A percentile compares a stretch with the other conserved stretches of the same genome.
These are phyloP conservation scores for Edolisoma coerulescens DNA, from an alignment of 2,113 vertebrate species.

Conservation along the genomic window DNA sequence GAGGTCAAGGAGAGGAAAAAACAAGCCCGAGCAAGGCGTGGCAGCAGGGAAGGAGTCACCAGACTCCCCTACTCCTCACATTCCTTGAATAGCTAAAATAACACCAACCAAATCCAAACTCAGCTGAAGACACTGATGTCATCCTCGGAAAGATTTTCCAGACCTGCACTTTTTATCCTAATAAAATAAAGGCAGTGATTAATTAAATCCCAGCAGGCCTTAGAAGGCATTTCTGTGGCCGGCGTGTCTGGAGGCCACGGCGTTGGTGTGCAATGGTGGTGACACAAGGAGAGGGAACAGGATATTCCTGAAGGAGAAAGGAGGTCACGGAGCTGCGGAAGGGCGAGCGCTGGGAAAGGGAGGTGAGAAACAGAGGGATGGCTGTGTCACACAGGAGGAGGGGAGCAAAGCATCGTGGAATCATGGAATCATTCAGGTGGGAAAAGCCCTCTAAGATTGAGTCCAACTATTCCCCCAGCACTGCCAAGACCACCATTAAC, in stretches of 20 bases:
- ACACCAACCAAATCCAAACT: conserved; percentile 20
- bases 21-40: not conserved
- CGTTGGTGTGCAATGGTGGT: not conserved
- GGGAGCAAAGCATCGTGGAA: rapidly evolving
- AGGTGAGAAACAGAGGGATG: not conserved
- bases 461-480: not conserved
- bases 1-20: conserved; percentile 14
- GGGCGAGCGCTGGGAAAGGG: not conserved
- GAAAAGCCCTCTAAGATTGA: not conserved
- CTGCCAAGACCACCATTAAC: not conserved
- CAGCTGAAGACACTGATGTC: conserved; percentile 38
- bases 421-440: not conserved
- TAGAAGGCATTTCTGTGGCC: not conserved
- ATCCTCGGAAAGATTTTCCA: conserved; percentile 12
- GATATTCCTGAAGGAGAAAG: conserved; percentile 26
- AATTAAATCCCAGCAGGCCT: conserved; percentile 14
- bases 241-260: not conserved
- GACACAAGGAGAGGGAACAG: conserved; percentile 19
- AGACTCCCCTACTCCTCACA: not conserved
- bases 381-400: not conserved
- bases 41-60: not conserved
- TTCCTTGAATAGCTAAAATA: conserved; percentile 44
- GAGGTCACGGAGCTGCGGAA: not conserved
- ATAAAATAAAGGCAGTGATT: conserved; percentile 23
- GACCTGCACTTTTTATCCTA: conserved; percentile 13